Conservation (phyloP, 2,797 vertebrate species). For the Myiothlypis coronata region DNA sequence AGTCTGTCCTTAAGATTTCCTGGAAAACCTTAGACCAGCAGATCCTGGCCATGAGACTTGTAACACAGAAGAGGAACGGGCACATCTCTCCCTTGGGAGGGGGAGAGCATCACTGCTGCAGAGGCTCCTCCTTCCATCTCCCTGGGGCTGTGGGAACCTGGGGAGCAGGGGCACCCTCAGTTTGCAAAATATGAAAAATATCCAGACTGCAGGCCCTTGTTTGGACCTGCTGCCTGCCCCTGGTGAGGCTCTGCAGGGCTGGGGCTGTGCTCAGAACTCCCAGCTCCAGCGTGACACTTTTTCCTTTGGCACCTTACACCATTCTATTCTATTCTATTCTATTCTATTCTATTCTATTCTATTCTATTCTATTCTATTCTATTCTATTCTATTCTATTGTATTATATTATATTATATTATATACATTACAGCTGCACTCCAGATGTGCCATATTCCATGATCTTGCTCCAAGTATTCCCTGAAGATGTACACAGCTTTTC, state of each 20-base stretch:
- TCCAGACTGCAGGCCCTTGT: neutral
- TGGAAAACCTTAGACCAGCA: neutral
- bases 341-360: too few relatives aligned
- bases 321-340: too few relatives aligned
- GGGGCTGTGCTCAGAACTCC: fast-evolving
- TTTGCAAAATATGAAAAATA: neutral
- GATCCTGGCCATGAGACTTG: fast-evolving
- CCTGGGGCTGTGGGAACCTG: neutral
- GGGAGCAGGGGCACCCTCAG: neutral
- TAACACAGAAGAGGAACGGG: neutral
- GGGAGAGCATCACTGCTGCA: fast-evolving
- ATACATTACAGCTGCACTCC: neutral
- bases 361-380: too few relatives aligned
- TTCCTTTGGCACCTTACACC: neutral
- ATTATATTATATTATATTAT: too few relatives aligned
- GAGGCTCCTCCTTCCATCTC: neutral
- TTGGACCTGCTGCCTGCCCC: neutral
- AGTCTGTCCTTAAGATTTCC: neutral
- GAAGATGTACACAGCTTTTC: neutral
- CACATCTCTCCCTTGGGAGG: neutral
- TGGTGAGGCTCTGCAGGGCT: neutral
- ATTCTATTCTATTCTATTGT: too few relatives aligned
- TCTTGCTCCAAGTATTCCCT: neutral
- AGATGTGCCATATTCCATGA: neutral
- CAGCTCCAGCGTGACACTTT: neutral